These are phyloP conservation scores for Myopa testacea DNA, from an alignment of 2,888 invertebrate species.

Conservation along the genomic window DNA sequence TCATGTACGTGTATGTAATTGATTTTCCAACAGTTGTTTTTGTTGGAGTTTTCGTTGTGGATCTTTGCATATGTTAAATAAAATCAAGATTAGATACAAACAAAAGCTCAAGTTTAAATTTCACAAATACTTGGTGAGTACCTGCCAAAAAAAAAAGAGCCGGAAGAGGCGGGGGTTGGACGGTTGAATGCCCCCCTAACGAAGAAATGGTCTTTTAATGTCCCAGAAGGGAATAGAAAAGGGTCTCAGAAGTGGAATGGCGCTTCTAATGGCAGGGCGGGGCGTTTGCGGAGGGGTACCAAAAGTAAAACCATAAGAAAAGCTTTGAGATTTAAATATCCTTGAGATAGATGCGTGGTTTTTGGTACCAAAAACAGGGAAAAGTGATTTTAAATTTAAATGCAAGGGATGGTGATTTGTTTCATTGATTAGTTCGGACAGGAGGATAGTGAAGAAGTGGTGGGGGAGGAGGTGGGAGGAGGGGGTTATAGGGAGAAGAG, in stretches of 20 bases:
- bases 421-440: conserved; percentile 39
- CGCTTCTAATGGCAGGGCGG: background rate
- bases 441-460: background rate
- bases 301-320: background rate
- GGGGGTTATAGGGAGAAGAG: background rate
- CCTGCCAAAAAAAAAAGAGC: background rate
- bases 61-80: conserved; percentile 57
- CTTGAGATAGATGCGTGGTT: background rate
- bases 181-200: background rate
- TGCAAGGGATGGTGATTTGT: conserved; percentile 31
- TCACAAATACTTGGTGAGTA: conserved; percentile 17
- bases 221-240: conserved; percentile 62
- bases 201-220: conserved; percentile 65
- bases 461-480: background rate
- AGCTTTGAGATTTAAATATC: too few relatives aligned
- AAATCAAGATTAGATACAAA: conserved; percentile 47
- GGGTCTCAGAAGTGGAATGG: conserved; percentile 29
- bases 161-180: too few relatives aligned
- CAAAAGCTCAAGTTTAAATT: conserved; percentile 33
- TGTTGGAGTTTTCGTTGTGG: conserved; percentile 43
- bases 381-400: conserved; percentile 27
- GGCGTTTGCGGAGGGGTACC: background rate
- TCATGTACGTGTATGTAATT: background rate
- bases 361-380: conserved; percentile 48
- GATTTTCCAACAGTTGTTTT: conserved; percentile 43